A percentile compares a stretch with the other conserved stretches of the same genome.
These are phyloP conservation scores for Leucoraja erinaceus DNA, from an alignment of 2,113 vertebrate genomes.

Conservation along the genomic window DNA sequence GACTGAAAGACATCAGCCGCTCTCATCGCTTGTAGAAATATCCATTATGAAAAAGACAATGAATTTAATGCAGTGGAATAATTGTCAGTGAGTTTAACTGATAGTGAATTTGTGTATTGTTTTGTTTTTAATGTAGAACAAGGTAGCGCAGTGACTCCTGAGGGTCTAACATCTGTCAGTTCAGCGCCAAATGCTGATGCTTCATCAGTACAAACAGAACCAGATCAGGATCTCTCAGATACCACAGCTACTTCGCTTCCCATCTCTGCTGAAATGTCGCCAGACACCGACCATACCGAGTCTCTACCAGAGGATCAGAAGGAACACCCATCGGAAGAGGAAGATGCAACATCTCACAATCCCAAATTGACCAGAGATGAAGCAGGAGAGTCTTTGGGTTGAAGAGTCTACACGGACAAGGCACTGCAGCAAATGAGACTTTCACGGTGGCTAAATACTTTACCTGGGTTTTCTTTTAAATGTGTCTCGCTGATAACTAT, in stretches of 20 bases:
- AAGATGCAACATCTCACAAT: not conserved
- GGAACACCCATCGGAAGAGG: not conserved
- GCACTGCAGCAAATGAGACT: not conserved
- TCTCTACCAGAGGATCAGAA: not conserved
- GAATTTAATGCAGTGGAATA: not conserved
- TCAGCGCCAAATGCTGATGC: not conserved
- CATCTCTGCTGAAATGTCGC: not conserved
- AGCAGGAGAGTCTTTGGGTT: not conserved
- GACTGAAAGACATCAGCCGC: not conserved
- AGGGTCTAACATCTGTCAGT: not conserved
- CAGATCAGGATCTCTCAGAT: not conserved
- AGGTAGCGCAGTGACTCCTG: not conserved
- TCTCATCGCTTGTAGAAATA: not conserved
- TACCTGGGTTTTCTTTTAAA: not conserved
- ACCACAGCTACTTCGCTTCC: not conserved
- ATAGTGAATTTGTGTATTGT: not conserved
- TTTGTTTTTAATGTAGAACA: not conserved
- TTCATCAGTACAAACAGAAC: not conserved
- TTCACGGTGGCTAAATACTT: not conserved
- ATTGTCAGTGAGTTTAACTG: not conserved
- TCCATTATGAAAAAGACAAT: not conserved
- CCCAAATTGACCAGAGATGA: not conserved
- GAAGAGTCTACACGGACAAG: not conserved
- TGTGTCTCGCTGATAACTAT: not conserved
- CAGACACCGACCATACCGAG: no score